Base-by-base conservation (phyloP, 1,140 invertebrate genomes). In the Neuroterus valhalla region DNA sequence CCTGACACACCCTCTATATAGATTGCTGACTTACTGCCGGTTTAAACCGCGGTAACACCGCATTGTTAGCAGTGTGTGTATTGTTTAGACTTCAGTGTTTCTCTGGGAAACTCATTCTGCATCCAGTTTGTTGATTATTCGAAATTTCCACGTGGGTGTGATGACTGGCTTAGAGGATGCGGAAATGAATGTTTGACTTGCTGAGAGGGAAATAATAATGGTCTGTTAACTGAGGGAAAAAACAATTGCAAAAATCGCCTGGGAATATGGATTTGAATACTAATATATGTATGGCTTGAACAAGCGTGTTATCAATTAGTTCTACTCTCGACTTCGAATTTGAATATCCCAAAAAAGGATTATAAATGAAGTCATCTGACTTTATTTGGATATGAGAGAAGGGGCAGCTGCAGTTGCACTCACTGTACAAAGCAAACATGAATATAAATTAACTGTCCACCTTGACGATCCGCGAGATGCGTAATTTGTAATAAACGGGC, bases 1-100 rank as follows among this genome's bases (percentile, higher is more conserved):
- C 55, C 55, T 62, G 55, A 62, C 55, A 62, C 55, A 62, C 55
- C 55, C 55, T 31, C 23, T 23, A 12, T 23, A 12, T 14, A 23
- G 23, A 62, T 31, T 62, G 31, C 55, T 26, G 31, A 62, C 26
- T 62, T 62, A 62, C 26, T 62, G 21, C 31, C n/a, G 55, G 55
- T 62, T 62, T 62, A 23, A 62, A 62, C 12, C 31, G 23, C 21
- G 55, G 31, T 62, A 62, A 62, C 31, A 15, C 55, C 26, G 55
- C 55, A 62, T 62, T 62, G 55, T 62, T 62, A 62, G 50, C 50
- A 62, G 23, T 23, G 21, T 62, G 23, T 62, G 31, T 62, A 62
- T 62, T 62, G 55, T 62, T 62, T 31, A 62, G 55, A 62, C 26
- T 62, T 62, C 31, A 62, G 31, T 31, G 55, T 38, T 62, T 62